These are phyloP conservation scores for Plagodis pulveraria DNA, from an alignment of 2,888 invertebrate species.

Conservation along the genomic window DNA sequence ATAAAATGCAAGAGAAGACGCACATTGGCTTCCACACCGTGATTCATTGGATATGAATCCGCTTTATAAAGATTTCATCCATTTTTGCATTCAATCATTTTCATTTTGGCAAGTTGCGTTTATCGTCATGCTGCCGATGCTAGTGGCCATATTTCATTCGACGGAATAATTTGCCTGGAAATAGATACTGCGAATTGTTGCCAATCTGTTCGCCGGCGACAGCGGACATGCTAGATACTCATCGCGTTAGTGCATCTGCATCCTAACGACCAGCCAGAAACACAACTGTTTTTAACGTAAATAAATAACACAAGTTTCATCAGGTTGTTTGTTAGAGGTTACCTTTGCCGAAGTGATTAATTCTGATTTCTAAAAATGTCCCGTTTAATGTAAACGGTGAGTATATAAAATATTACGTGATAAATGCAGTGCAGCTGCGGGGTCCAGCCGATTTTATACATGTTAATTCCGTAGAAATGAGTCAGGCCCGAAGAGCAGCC, in stretches of 20 bases:
- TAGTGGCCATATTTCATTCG: slow-evolving; percentile 54
- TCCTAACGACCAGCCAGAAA: slow-evolving; percentile 32
- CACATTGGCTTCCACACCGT: slow-evolving; percentile 42
- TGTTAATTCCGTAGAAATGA: slow-evolving; percentile 72
- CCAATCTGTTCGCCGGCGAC: slow-evolving; percentile 48
- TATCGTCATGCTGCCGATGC: slow-evolving; percentile 45
- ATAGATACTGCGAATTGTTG: slow-evolving; percentile 53
- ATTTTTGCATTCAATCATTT: slow-evolving; percentile 49
- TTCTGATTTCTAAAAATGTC: slow-evolving; percentile 14
- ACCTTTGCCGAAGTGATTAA: slow-evolving; percentile 20
- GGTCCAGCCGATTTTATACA: slow-evolving; percentile 61
- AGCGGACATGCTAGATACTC: slow-evolving; percentile 31
- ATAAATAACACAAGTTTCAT: slow-evolving; percentile 20
- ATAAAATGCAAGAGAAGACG: slow-evolving; percentile 59
- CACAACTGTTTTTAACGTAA: slow-evolving; percentile 14
- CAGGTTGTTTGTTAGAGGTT: slow-evolving; percentile 15
- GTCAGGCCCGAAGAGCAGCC: slow-evolving; percentile 63
- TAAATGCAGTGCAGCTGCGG: slow-evolving; percentile 63
- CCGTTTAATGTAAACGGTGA: slow-evolving; percentile 28
- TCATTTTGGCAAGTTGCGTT: slow-evolving; percentile 60
- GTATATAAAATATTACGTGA: slow-evolving; percentile 46
- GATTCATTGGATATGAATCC: slow-evolving; percentile 57
- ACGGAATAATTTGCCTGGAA: slow-evolving; percentile 61
- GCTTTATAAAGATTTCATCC: slow-evolving; percentile 37
- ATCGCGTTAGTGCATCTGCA: slow-evolving; percentile 42